Base-by-base conservation (phyloP, 2,888 invertebrate genomes). In the Apodemia hepburni region DNA sequence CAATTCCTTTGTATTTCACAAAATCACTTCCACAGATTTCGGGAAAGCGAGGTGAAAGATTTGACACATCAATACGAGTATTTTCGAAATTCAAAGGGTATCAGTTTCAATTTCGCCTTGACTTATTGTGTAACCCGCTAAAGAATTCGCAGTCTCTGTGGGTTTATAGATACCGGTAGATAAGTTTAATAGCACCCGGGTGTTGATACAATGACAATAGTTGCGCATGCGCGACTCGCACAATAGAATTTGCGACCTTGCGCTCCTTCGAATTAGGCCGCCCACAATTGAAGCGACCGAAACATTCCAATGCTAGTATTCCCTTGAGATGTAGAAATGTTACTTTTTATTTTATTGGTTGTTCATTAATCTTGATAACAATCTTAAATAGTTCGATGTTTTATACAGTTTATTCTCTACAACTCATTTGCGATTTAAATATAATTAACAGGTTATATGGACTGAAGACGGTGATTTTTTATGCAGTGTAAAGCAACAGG, bases 171-270 rank as follows among this genome's bases (percentile, higher is more conserved):
- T 59, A 57, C 49, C 29, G 60, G 62, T 63, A 64, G 68, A 69
- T 67, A 69, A 66, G 61, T 63, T 61, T 63, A 66, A 68, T 64
- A 63, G 63, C 64, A 65, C 60, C 67, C 72, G 72, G 70, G 72
- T 72, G 73, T 77, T 72, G 69, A 71, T 70, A 73, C 65, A 67
- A 67, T 73, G 70, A 75, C 76, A 78, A 79, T 75, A 70, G 74
- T 59, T 73, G 75, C 72, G 77, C 73, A 68, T 69, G 77, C 75
- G 63, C 60, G 63, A 51, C 75, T 63, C 60, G 38, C 59, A 70
- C 69, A 71, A 73, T 72, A 66, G 64, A 62, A 64, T 59, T 66
- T 54, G 70, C 76, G 82, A 77, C 85, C 85, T 85, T 84, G 84
- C 77, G 79, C 82, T 80, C 75, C 74, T 83, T 83, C 62, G 63